Conservation (phyloP, 2,113 vertebrate genomes). For the Pteronura brasiliensis region DNA sequence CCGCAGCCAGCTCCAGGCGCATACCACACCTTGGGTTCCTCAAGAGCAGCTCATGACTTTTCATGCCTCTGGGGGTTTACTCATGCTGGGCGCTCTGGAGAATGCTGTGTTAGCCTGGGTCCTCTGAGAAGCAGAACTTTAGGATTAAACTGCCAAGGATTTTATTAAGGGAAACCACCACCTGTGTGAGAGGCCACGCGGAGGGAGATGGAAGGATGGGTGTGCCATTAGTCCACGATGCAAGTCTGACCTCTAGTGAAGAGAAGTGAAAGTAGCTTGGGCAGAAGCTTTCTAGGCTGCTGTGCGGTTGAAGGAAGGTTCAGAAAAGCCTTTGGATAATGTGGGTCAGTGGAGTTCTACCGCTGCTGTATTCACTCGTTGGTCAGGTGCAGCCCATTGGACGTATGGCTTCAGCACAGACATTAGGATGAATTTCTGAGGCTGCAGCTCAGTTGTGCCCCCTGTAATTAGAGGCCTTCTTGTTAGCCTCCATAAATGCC, state of each 20-base stretch:
- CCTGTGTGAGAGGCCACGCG: neutral
- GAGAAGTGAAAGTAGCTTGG: neutral
- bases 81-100: neutral
- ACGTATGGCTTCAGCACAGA: neutral
- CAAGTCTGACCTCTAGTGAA: slow-evolving; percentile 43
- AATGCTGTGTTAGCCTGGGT: neutral
- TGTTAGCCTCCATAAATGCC: neutral
- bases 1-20: neutral
- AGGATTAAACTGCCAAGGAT: neutral
- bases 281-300: neutral
- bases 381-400: neutral
- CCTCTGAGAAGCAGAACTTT: neutral
- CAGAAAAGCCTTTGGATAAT: neutral
- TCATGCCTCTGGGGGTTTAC: neutral
- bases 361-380: neutral
- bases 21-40: neutral
- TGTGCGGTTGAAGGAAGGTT: neutral
- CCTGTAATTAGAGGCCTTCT: neutral
- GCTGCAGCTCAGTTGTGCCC: neutral
- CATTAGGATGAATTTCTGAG: neutral
- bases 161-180: neutral
- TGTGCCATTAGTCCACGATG: neutral
- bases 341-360: neutral
- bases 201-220: neutral
- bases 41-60: neutral